A percentile compares a stretch with the other conserved stretches of the same genome.
Conservation (phyloP, 2,797 vertebrate genomes). For the Sebastes flavidus region DNA sequence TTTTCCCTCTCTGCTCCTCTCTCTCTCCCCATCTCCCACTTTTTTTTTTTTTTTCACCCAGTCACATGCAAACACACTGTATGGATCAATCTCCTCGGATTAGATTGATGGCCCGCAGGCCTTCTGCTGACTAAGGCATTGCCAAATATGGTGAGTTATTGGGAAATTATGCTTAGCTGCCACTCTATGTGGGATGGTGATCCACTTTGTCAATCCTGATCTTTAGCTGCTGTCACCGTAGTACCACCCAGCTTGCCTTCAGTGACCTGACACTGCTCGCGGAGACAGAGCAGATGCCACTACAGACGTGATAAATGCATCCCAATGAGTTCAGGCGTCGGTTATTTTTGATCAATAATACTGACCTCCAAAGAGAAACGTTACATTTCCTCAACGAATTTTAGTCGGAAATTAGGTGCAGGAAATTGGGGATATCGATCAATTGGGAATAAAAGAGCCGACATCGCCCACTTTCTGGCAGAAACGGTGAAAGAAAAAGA, state of each 20-base stretch:
- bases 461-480: background rate
- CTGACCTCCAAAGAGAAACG: slow-evolving; percentile 7
- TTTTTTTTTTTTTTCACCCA: background rate
- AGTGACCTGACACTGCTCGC: slow-evolving; percentile 18
- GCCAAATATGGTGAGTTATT: slow-evolving; percentile 74
- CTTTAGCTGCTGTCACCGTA: slow-evolving; percentile 67
- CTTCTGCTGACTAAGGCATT: slow-evolving; percentile 79
- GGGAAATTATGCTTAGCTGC: slow-evolving; percentile 67
- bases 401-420: background rate
- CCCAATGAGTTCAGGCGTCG: slow-evolving; percentile 18
- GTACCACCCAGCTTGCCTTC: slow-evolving; percentile 48
- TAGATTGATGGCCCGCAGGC: slow-evolving; percentile 71
- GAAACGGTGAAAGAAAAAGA: background rate
- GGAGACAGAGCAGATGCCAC: slow-evolving; percentile 43
- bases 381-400: slow-evolving; percentile 23
- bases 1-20: background rate
- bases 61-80: slow-evolving; percentile 56
- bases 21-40: no score
- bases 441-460: background rate
- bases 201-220: slow-evolving; percentile 77
- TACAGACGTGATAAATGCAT: slow-evolving; percentile 42
- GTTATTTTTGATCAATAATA: slow-evolving; percentile 53
- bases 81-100: slow-evolving; percentile 73
- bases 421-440: slow-evolving; percentile 12
- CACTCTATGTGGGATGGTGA: slow-evolving; percentile 66